Evolutionary conservation across 2,888 invertebrate species (phyloP).

Genomic region (Oligia fasciuncula): DNA sequence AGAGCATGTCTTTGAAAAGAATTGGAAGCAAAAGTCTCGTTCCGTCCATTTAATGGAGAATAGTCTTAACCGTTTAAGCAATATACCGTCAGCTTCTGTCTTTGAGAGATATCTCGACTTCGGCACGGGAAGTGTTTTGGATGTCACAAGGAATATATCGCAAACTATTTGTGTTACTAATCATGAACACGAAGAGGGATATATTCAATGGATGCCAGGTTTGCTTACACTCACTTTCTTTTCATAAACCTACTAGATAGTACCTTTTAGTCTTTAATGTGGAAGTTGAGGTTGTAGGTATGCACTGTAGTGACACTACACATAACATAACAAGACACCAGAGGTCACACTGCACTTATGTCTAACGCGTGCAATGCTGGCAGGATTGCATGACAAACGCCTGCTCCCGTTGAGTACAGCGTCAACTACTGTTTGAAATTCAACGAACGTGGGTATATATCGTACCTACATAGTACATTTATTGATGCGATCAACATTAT

Average conservation of each 20-base stretch:
- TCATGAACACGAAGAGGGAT: slow-evolving; percentile 83
- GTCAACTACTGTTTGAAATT: slow-evolving; percentile 37
- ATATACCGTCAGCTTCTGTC: slow-evolving; percentile 84
- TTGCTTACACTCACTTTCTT: slow-evolving; percentile 15
- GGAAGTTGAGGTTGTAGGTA: not conserved
- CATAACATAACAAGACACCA: not conserved
- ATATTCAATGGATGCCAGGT: slow-evolving; percentile 87
- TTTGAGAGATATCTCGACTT: slow-evolving; percentile 85
- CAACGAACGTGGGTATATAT: slow-evolving; percentile 17
- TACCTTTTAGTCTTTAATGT: slow-evolving; percentile 10
- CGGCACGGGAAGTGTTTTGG: slow-evolving; percentile 79
- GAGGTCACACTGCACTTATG: not conserved
- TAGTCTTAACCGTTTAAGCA: slow-evolving; percentile 79
- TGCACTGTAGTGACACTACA: not conserved
- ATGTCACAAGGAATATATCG: slow-evolving; percentile 84
- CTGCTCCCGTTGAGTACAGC: slow-evolving; percentile 16
- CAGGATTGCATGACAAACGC: slow-evolving; percentile 24
- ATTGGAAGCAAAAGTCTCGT: slow-evolving; percentile 77
- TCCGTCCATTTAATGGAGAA: slow-evolving; percentile 85
- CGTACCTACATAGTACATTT: not conserved
- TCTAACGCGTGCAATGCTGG: not conserved
- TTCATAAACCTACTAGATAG: not conserved
- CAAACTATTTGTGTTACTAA: slow-evolving; percentile 86
- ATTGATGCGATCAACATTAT: slow-evolving; percentile 18
- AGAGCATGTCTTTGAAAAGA: slow-evolving; percentile 80